Evolutionary conservation across 1,140 invertebrate species (phyloP).

Genomic region (Brachionus sp.): DNA sequence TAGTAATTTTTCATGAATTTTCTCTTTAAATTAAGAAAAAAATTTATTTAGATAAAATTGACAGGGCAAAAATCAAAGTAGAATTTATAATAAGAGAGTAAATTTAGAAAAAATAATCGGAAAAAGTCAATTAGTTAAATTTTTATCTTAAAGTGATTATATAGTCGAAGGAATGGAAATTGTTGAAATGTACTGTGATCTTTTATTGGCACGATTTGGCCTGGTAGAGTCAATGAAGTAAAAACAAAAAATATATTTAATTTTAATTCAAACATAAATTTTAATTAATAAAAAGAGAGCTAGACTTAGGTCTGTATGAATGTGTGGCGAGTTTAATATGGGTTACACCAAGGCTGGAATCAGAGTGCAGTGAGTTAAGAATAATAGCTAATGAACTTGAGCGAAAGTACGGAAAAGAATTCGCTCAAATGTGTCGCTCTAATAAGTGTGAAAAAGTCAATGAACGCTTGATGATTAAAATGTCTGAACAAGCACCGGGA

Average conservation of each 20-base stretch:
- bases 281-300: conserved; percentile 63
- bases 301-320: conserved; percentile 91
- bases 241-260: too few relatives aligned
- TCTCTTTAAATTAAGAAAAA: not conserved
- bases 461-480: conserved; percentile 71
- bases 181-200: conserved; percentile 97
- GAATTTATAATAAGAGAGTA: conserved; percentile 92
- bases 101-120: not conserved
- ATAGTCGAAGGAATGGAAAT: conserved; percentile 98
- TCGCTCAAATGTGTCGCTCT: conserved; percentile 61
- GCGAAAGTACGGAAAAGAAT: conserved; percentile 84
- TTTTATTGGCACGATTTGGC: conserved; percentile 90
- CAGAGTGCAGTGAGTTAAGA: conserved; percentile 57
- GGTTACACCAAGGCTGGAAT: conserved; percentile 76
- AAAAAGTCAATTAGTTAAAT: not conserved
- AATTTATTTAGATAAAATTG: conserved; percentile 76
- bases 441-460: conserved; percentile 64
- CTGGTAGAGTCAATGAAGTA: conserved; percentile 93
- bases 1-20: conserved; percentile 19
- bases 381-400: conserved; percentile 80
- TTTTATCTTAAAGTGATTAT: conserved; percentile 70
- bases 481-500: conserved; percentile 84
- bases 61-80: conserved; percentile 87
- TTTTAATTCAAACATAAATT: too few relatives aligned
- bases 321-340: conserved; percentile 92